Base-by-base conservation (phyloP, 2,113 vertebrate species). In the Corythoichthys intestinalis region DNA sequence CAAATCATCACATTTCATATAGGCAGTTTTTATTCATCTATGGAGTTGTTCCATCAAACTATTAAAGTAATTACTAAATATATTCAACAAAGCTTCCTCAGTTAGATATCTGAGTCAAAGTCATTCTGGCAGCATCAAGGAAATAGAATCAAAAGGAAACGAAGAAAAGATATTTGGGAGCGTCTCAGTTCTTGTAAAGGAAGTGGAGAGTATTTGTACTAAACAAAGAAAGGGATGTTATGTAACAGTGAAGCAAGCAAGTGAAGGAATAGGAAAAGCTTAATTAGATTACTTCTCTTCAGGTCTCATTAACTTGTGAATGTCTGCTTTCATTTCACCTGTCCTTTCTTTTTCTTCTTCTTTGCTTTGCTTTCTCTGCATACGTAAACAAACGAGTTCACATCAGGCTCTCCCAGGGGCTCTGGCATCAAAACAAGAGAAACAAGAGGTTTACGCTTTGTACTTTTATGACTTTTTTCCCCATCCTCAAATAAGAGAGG, bases 41-140 rank as follows among this genome's bases (percentile, higher is more conserved):
- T 35, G 10, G 9, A 57, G 39, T 39, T 60, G 7, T n/a, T 75
- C 67, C 61, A 67, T 74, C 66, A 78, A 72, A 74, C 62, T 69
- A 38, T 44, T 77, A 70, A 78, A 84, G 74, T 73, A 69, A 86
- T 84, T 86, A 79, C 60, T 66, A 74, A 54, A 72, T 83, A 70
- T 67, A 78, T 66, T 75, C 70, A 74, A 61, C 66, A 64, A 80
- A 69, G 77, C 82, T 81, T 84, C 73, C 77, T 84, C 79, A 73
- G 72, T 72, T 69, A 63, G 46, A 79, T 71, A 74, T 65, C 70
- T 65, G 47, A 72, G 69, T 37, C 74, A 47, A 11, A 64, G 75
- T 41, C 13, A 15, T 13, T 58, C 56, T 73, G 3, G 62, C 20
- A 66, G 78, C 66, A 58, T 20, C 72, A 72, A 74, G 59, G 68